Percentiles rank a stretch among this genome's conserved stretches.
phyloP scores from a whole-genome alignment of 1,140 invertebrate species.

The Drosophila elegans region DNA sequence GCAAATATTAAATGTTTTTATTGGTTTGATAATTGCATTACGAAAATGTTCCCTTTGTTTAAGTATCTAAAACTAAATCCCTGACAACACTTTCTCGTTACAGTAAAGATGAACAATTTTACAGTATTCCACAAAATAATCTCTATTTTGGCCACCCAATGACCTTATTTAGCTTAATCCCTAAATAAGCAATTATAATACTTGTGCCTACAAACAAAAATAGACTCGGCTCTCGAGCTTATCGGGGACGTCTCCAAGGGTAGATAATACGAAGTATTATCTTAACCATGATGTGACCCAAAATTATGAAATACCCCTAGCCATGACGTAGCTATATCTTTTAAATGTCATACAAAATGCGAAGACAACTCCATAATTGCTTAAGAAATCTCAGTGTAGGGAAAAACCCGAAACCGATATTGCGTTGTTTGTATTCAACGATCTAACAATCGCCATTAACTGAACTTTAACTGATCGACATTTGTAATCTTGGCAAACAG shows the following conservation, averaged over 20 bases:
- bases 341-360: conserved; percentile 7
- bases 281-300: conserved; percentile 36
- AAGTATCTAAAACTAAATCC: too few species aligned
- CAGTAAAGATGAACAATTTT: background rate
- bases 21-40: background rate
- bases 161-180: conserved; percentile 2
- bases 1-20: conserved; percentile 9
- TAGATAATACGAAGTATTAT: conserved; percentile 29
- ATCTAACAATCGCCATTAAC: conserved; percentile 24
- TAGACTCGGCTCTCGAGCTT: conserved; percentile 6
- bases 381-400: conserved; percentile 3
- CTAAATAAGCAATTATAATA: background rate
- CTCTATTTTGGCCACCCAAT: background rate
- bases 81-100: too few species aligned
- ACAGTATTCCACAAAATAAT: conserved; percentile 1
- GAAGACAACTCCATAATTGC: conserved; percentile 8
- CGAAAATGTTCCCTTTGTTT: too few species aligned
- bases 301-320: conserved; percentile 34
- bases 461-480: conserved; percentile 40
- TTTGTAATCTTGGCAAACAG: conserved; percentile 21
- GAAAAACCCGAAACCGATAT: conserved; percentile 19
- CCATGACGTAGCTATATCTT: conserved; percentile 30
- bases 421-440: conserved; percentile 33
- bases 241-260: conserved; percentile 14
- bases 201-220: conserved; percentile 10